A percentile compares a stretch with the other conserved stretches of the same genome.
phyloP scores from a whole-genome alignment of 2,888 invertebrate species.

The Prosapia bicincta region DNA sequence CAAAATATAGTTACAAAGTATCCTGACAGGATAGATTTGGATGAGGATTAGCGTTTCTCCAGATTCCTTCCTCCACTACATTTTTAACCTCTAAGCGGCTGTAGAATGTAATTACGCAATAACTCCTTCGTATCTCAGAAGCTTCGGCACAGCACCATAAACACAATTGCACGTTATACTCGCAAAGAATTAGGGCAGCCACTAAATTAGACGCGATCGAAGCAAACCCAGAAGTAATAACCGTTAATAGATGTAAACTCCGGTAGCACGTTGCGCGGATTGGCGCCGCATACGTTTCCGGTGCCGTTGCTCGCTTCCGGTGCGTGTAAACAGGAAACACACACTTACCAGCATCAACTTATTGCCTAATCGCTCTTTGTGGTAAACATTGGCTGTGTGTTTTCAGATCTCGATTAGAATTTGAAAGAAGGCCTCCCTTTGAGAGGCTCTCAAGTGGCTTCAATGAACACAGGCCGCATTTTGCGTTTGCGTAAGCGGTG shows the following conservation, averaged over 20 bases:
- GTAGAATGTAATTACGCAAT: too few species aligned
- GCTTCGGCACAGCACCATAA: too few species aligned
- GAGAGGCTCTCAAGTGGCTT: too few species aligned
- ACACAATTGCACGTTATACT: too few species aligned
- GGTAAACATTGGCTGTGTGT: background rate
- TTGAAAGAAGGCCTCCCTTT: background rate
- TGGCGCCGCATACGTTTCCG: background rate
- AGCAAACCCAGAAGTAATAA: background rate
- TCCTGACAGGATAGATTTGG: too few species aligned
- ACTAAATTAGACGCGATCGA: background rate
- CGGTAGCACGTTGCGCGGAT: background rate
- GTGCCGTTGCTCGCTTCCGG: background rate
- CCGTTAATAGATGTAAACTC: background rate
- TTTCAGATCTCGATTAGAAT: background rate
- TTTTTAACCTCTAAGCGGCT: too few species aligned
- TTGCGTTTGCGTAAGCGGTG: too few species aligned
- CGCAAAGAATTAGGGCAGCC: background rate
- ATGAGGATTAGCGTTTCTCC: too few species aligned
- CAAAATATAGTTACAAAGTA: too few species aligned
- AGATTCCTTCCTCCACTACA: too few species aligned
- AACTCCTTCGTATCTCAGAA: too few species aligned
- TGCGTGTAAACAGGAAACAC: background rate
- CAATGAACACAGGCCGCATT: too few species aligned
- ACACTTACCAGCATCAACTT: background rate
- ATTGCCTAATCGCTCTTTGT: background rate